A percentile compares a stretch with the other conserved stretches of the same genome.
Conservation (phyloP, 1,140 invertebrate species). For the Solenopsis invicta region DNA sequence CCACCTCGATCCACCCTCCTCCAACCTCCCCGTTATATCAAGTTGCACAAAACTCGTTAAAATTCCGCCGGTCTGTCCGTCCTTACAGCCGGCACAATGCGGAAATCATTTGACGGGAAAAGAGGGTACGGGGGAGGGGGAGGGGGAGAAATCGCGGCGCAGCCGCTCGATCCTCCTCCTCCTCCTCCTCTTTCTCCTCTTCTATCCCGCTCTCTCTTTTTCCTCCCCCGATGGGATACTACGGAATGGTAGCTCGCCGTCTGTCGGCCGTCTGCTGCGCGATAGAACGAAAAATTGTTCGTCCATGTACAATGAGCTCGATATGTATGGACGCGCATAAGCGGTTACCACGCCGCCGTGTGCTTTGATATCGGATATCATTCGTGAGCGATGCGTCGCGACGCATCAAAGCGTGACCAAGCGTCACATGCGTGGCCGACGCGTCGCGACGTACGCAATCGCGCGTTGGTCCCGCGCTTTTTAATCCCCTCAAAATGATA, state of each 20-base stretch:
- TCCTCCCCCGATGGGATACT: slow-evolving; percentile 22
- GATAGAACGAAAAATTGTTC: slow-evolving; percentile 58
- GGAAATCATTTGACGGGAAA: slow-evolving; percentile 75
- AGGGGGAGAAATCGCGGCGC: slow-evolving; percentile 28
- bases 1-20: not conserved
- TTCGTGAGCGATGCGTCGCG: not conserved
- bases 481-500: slow-evolving; percentile 24
- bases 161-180: slow-evolving; percentile 9
- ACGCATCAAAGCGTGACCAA: slow-evolving; percentile 36
- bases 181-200: not conserved
- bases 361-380: slow-evolving; percentile 59
- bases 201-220: slow-evolving; percentile 15
- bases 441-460: too few relatives aligned
- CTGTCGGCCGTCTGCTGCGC: slow-evolving; percentile 53
- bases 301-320: slow-evolving; percentile 59
- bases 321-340: slow-evolving; percentile 30
- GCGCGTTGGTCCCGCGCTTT: slow-evolving; percentile 27
- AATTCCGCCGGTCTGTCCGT: slow-evolving; percentile 80
- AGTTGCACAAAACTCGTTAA: slow-evolving; percentile 83
- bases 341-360: not conserved
- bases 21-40: slow-evolving; percentile 73
- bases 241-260: slow-evolving; percentile 24
- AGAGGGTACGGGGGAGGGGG: not conserved
- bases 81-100: slow-evolving; percentile 79
- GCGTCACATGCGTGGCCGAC: not conserved